Base-by-base conservation (phyloP, 1,140 invertebrate genomes). In the Drosophila tsacasi region DNA sequence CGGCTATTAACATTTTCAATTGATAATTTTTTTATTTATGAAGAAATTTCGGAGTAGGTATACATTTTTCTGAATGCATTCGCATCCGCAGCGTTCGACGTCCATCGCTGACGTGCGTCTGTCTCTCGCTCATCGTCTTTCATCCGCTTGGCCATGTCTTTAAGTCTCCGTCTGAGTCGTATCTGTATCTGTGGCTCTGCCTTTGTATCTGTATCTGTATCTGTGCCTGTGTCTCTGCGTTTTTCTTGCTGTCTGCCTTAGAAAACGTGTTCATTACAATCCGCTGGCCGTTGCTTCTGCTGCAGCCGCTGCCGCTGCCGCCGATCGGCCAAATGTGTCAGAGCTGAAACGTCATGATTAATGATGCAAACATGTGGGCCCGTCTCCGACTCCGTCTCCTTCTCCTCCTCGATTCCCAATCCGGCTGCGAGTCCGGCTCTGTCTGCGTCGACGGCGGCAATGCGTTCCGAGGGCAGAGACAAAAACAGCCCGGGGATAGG, bases 291-390 rank as follows among this genome's bases (percentile, higher is more conserved):
- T 30, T 71, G 82, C 74, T 72, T 83, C 61, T 58, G 74, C 49
- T 71, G 67, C 79, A 55, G 60, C 63, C 66, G 61, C 59, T 66
- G 78, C 67, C 61, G 64, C 68, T 72, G 83, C 84, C 73, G 84
- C 86, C 81, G 85, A 86, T 90, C 86, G 86, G 86, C 75, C 86
- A 90, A 90, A 90, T 86, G 86, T 91, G 86, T 91, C 86, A 86
- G 86, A 85, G 86, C 83, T 90, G 86, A 90, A 90, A 85, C 82
- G 79, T 90, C 86, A 90, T 90, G 86, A 90, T 90, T 90, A 90
- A 90, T 90, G 86, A 90, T 90, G 86, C 86, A 79, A 90, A 76
- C 86, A 90, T 90, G 86, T 91, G 86, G 86, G 86, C 86, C 78
- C 72, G 79, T 57, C 54, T 68, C 63, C 35, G 79, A 37, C 62